phyloP scores from a whole-genome alignment of 2,888 invertebrate genomes.

The Merodon equestris region DNA sequence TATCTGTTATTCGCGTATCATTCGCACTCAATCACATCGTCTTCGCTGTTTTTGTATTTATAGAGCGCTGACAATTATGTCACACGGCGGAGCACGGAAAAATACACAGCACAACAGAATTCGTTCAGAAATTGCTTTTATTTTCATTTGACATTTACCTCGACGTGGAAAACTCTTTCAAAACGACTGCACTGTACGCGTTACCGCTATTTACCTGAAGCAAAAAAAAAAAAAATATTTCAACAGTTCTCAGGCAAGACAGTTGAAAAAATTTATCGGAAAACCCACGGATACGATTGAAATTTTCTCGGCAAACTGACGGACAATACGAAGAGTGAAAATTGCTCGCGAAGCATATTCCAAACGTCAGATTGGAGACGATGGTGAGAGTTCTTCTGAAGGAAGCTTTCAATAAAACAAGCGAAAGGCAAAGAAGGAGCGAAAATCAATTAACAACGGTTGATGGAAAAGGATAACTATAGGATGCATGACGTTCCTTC shows the following conservation, averaged over 20 bases:
- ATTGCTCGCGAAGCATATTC: constrained; percentile 20
- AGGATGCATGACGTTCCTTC: too few species aligned
- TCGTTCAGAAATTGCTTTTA: background rate
- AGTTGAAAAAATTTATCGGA: background rate
- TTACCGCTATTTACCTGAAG: constrained; percentile 22
- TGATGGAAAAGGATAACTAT: constrained; percentile 47
- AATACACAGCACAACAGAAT: constrained; percentile 18
- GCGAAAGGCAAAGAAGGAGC: background rate
- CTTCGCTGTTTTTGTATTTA: constrained; percentile 48
- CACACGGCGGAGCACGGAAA: constrained; percentile 27
- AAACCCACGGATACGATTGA: constrained; percentile 47
- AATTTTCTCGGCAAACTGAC: constrained; percentile 61
- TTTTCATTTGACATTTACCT: background rate
- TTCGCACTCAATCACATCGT: constrained; percentile 16
- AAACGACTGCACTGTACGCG: background rate
- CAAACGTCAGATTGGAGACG: constrained; percentile 40
- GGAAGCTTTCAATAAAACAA: constrained; percentile 44
- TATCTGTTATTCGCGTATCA: background rate
- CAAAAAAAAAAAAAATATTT: background rate
- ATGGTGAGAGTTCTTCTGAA: constrained; percentile 19
- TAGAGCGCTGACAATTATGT: constrained; percentile 61
- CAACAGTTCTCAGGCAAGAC: too few species aligned
- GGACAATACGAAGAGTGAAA: constrained; percentile 35
- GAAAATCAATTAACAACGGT: background rate
- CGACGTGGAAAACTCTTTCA: background rate